These are phyloP conservation scores for Zaprionus obscuricornis DNA, from an alignment of 2,888 invertebrate species.

Conservation along the genomic window DNA sequence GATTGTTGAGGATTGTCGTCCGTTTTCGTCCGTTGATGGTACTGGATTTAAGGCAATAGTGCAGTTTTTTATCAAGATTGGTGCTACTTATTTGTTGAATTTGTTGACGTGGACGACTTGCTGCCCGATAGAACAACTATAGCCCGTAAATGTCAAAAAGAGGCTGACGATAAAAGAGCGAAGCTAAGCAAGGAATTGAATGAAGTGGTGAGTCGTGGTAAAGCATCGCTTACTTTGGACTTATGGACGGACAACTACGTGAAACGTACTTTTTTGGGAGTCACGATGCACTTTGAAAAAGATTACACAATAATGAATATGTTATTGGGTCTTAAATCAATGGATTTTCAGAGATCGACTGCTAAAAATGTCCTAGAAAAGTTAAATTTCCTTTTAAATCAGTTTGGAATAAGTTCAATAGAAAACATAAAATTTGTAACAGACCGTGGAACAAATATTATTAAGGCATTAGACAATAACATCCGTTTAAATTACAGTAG, in stretches of 20 bases:
- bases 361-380: constrained; percentile 3
- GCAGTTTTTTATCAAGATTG: too few relatives aligned
- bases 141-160: too few relatives aligned
- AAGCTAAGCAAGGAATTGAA: too few relatives aligned
- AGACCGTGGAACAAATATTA: constrained; percentile 1
- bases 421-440: constrained; percentile 15
- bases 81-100: too few relatives aligned
- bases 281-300: not conserved
- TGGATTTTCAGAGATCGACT: too few relatives aligned
- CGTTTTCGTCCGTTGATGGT: too few relatives aligned
- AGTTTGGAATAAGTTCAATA: constrained; percentile 5
- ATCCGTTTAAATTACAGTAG: constrained; percentile 15
- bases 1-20: too few relatives aligned
- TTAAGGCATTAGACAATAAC: constrained; percentile 5
- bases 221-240: not conserved
- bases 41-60: too few relatives aligned
- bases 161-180: too few relatives aligned
- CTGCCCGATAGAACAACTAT: too few relatives aligned
- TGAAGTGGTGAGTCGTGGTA: not conserved
- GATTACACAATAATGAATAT: not conserved
- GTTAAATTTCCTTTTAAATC: constrained; percentile 3
- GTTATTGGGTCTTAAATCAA: too few relatives aligned
- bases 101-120: too few relatives aligned
- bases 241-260: not conserved
- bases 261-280: not conserved